phyloP scores from a whole-genome alignment of 1,140 invertebrate species.

The Panulirus ornatus region DNA sequence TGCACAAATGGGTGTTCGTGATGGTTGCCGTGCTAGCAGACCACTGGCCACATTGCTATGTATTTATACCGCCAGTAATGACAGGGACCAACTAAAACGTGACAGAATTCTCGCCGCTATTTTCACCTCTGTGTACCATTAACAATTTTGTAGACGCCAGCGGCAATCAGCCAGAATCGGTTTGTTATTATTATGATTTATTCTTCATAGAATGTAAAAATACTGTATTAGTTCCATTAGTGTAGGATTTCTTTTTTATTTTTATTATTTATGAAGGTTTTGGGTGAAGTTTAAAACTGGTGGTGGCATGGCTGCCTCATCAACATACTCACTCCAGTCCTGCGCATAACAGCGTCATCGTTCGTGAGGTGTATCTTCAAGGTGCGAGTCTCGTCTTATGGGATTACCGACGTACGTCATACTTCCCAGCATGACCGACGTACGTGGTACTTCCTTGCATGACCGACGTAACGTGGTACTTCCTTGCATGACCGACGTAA shows the following conservation, averaged over 20 bases:
- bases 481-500: too few relatives aligned
- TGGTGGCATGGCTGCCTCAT: too few relatives aligned
- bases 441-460: too few relatives aligned
- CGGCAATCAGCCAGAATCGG: neutral
- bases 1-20: neutral
- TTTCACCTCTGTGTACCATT: neutral
- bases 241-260: neutral
- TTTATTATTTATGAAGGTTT: neutral
- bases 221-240: neutral
- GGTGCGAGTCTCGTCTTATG: too few relatives aligned
- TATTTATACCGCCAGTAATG: neutral
- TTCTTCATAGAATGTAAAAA: too few relatives aligned
- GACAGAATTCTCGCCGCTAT: neutral
- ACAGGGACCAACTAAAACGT: neutral
- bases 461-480: too few relatives aligned
- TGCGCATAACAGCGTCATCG: too few relatives aligned
- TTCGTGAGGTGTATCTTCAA: too few relatives aligned
- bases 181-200: neutral
- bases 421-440: too few relatives aligned
- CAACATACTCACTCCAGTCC: too few relatives aligned
- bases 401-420: too few relatives aligned
- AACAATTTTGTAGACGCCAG: constrained; percentile 1
- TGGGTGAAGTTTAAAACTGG: neutral
- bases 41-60: neutral
- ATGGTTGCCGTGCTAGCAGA: neutral